Evolutionary conservation across 2,797 vertebrate genomes (phyloP).

Genomic region (Euphonia xanthogaster): DNA sequence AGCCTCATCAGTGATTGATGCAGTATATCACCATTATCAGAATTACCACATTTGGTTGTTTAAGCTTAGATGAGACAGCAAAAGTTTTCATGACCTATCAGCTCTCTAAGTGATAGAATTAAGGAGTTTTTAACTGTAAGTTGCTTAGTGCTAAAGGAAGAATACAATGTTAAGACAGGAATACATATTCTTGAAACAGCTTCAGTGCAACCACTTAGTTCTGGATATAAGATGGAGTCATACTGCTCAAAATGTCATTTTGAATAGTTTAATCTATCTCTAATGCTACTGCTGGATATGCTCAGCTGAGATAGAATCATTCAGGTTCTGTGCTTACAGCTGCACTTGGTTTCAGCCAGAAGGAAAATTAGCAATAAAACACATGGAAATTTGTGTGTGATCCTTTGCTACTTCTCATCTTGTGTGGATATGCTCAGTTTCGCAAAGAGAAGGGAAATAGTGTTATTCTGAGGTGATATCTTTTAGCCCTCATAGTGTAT

Average conservation of each 20-base stretch:
- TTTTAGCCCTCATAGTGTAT: not conserved
- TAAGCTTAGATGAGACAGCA: not conserved
- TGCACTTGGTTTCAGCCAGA: slow-evolving; percentile 10
- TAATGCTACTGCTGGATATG: not conserved
- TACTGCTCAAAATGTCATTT: not conserved
- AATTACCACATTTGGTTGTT: not conserved
- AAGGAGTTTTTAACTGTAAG: not conserved
- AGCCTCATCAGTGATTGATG: not conserved
- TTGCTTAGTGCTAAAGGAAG: not conserved
- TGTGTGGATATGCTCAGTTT: not conserved
- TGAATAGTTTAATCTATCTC: not conserved
- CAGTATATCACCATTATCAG: not conserved
- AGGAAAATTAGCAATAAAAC: slow-evolving; percentile 28
- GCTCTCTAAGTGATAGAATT: not conserved
- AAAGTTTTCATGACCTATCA: not conserved
- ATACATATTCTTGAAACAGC: not conserved
- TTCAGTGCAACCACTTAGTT: not conserved
- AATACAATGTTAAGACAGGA: not conserved
- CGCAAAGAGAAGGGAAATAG: not conserved
- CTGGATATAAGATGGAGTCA: not conserved
- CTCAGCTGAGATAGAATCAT: not conserved
- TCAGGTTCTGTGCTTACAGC: not conserved
- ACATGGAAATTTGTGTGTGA: not conserved
- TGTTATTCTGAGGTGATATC: not conserved
- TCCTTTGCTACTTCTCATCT: not conserved